Conservation (phyloP, 64 coral and sea anemone genomes). For the Actinia tenebrosa region DNA sequence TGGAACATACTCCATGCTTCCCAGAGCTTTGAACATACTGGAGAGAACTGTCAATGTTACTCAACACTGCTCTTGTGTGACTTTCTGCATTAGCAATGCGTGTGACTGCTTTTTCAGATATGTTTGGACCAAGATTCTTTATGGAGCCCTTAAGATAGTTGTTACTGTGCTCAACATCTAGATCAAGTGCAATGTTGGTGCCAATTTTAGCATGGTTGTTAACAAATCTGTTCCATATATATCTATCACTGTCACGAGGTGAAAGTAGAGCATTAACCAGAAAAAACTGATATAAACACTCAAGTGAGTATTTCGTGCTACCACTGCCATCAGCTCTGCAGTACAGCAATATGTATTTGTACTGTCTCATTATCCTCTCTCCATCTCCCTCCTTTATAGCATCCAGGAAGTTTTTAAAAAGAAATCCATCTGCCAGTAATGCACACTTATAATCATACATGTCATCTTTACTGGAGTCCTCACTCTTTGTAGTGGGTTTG, state of each 20-base stretch:
- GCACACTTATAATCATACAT: conserved; percentile 57
- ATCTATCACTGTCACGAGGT: conserved; percentile 34
- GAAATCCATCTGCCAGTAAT: conserved; percentile 34
- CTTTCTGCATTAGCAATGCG: conserved; percentile 46
- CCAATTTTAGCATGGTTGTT: conserved; percentile 44
- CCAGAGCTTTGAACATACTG: conserved; percentile 22
- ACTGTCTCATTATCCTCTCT: conserved; percentile 36
- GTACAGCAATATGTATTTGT: conserved; percentile 58
- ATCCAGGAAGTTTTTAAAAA: conserved; percentile 47
- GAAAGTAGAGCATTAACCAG: conserved; percentile 51
- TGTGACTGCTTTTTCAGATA: conserved; percentile 45
- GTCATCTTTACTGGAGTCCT: conserved; percentile 21
- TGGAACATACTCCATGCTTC: conserved; percentile 19
- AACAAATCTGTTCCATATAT: conserved; percentile 44
- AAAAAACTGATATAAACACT: conserved; percentile 58
- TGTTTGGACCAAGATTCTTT: conserved; percentile 38
- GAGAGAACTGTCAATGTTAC: conserved; percentile 33
- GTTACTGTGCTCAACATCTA: conserved; percentile 65
- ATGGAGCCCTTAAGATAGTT: conserved; percentile 4
- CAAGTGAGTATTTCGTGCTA: conserved; percentile 61
- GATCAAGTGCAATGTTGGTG: conserved; percentile 43
- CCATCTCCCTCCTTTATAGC: conserved; percentile 47
- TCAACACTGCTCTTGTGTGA: background rate
- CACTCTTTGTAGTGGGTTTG: background rate
- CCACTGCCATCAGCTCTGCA: conserved; percentile 39